phyloP scores from a whole-genome alignment of 2,797 vertebrate genomes.

The Furcifer pardalis region DNA sequence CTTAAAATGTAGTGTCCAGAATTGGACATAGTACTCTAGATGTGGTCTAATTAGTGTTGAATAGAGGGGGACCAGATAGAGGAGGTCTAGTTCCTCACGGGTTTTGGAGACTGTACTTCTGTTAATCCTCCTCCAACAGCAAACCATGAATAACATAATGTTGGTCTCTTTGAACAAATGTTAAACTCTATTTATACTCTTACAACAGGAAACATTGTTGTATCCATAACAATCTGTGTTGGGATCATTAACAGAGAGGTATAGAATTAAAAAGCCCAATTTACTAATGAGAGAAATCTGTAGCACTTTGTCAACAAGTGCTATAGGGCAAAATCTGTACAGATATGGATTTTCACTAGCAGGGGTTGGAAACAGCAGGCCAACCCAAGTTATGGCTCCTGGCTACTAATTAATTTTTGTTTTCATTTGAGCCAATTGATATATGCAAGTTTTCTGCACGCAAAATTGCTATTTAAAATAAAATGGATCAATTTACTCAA shows the following conservation, averaged over 20 bases:
- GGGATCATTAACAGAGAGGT: constrained; percentile 14
- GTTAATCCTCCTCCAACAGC: background rate
- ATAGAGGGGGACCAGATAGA: too few species aligned
- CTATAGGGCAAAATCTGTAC: constrained; percentile 22
- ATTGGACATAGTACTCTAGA: too few species aligned
- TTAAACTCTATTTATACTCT: constrained; percentile 32
- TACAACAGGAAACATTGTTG: background rate
- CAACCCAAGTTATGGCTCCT: background rate
- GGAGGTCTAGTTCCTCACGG: too few species aligned
- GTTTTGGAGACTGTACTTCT: too few species aligned
- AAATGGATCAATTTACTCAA: background rate
- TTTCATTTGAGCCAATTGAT: background rate
- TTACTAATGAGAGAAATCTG: constrained; percentile 34
- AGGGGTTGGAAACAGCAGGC: background rate
- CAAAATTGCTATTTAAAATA: constrained; percentile 2
- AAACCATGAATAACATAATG: background rate
- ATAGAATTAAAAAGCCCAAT: constrained; percentile 26
- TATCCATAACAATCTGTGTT: constrained; percentile 16
- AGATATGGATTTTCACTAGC: constrained; percentile 29
- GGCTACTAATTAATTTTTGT: constrained; percentile 29
- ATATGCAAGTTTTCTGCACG: background rate
- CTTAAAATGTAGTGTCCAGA: too few species aligned
- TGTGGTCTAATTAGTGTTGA: too few species aligned
- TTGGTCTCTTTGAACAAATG: constrained; percentile 9
- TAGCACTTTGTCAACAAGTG: background rate